These are phyloP conservation scores for Pelosia muscerda DNA, from an alignment of 2,888 invertebrate genomes.

Conservation along the genomic window DNA sequence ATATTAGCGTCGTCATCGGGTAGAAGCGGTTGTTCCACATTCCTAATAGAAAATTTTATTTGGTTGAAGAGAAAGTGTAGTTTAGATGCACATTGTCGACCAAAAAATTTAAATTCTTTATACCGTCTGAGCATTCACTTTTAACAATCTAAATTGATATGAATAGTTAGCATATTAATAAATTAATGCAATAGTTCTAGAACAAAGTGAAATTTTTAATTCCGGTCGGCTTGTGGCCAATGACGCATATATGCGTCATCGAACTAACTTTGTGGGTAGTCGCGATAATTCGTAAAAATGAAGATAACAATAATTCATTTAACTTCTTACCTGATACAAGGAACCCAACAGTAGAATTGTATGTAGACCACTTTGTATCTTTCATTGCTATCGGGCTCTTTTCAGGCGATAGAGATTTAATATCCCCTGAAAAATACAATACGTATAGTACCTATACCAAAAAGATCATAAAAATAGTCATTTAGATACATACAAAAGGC, in stretches of 20 bases:
- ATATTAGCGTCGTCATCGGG: conserved; percentile 93
- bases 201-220: not conserved
- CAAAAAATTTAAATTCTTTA: too few species aligned
- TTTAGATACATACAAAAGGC: conserved; percentile 91
- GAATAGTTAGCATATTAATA: too few species aligned
- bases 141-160: too few species aligned
- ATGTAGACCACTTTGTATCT: conserved; percentile 95
- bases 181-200: not conserved
- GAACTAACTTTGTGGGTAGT: too few species aligned
- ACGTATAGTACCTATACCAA: not conserved
- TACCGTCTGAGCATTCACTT: too few species aligned
- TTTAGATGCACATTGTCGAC: too few species aligned
- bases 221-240: not conserved
- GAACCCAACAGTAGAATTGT: conserved; percentile 95
- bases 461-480: not conserved
- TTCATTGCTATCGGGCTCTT: conserved; percentile 96
- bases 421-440: conserved; percentile 90
- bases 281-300: too few species aligned
- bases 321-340: conserved; percentile 90
- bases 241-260: not conserved
- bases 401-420: conserved; percentile 94
- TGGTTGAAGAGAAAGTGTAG: too few species aligned
- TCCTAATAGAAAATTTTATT: conserved; percentile 76
- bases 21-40: conserved; percentile 97
- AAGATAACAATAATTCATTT: not conserved